Evolutionary conservation across 1,140 invertebrate species (phyloP).

Genomic region (Zaprionus gabonicus): DNA sequence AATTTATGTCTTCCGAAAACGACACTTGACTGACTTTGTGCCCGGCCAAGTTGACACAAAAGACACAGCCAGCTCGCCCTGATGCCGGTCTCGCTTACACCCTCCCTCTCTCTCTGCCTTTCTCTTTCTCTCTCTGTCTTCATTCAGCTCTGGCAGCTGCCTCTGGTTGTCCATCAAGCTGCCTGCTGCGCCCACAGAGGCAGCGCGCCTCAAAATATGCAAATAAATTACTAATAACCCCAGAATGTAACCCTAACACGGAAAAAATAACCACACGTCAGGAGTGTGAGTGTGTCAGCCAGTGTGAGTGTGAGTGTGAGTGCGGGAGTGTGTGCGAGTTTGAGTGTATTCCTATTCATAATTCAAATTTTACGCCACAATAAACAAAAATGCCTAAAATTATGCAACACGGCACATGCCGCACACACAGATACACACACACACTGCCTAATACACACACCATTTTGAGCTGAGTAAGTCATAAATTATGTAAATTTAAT

Average conservation of each 20-base stretch:
- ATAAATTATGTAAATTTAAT: conserved; percentile 84
- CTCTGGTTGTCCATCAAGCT: conserved; percentile 62
- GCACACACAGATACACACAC: conserved; percentile 26
- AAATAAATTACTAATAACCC: conserved; percentile 82
- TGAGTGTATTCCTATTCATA: conserved; percentile 67
- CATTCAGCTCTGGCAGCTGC: conserved; percentile 27
- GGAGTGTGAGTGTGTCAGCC: not conserved
- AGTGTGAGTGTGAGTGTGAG: conserved; percentile 4
- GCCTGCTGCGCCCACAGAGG: conserved; percentile 33
- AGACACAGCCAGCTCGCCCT: conserved; percentile 46
- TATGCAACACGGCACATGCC: conserved; percentile 77
- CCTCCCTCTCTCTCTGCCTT: not conserved
- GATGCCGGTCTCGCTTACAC: not conserved
- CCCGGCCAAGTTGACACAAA: conserved; percentile 54
- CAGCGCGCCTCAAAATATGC: conserved; percentile 69
- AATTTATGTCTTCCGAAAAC: conserved; percentile 73
- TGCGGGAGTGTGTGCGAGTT: conserved; percentile 1
- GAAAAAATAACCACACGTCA: conserved; percentile 44
- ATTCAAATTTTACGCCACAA: conserved; percentile 82
- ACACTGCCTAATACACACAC: conserved; percentile 22
- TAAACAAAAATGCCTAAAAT: conserved; percentile 82
- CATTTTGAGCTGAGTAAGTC: conserved; percentile 79
- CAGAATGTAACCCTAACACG: conserved; percentile 79
- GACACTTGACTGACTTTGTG: conserved; percentile 77
- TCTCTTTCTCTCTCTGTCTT: not conserved